phyloP scores from a whole-genome alignment of 1,140 invertebrate species.

The Aleiodes sp. region DNA sequence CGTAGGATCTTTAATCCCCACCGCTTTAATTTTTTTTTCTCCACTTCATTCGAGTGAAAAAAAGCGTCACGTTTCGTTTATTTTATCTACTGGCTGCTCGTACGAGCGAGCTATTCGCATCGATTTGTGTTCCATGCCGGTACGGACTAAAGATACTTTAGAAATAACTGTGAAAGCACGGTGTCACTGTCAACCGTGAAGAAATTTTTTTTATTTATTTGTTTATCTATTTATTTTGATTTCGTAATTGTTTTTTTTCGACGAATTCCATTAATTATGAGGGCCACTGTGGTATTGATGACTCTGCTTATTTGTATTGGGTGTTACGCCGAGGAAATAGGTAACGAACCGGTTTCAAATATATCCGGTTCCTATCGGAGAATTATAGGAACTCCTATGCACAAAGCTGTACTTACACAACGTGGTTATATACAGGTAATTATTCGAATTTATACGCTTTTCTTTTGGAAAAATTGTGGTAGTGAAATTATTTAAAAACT shows the following conservation, averaged over 20 bases:
- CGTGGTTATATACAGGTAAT: constrained; percentile 74
- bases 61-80: neutral
- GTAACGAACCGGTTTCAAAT: neutral
- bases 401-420: constrained; percentile 71
- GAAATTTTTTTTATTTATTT: no score
- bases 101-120: constrained; percentile 17
- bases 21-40: neutral
- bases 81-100: constrained; percentile 7
- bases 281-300: neutral
- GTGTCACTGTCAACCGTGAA: neutral
- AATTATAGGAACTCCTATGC: constrained; percentile 53
- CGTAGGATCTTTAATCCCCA: constrained; percentile 9
- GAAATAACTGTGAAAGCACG: neutral
- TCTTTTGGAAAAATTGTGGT: constrained; percentile 11
- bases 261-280: neutral
- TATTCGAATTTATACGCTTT: constrained; percentile 13
- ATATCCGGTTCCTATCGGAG: neutral
- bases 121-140: constrained; percentile 24
- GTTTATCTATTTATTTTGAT: no score
- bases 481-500: constrained; percentile 17
- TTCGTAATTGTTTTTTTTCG: neutral
- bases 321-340: neutral
- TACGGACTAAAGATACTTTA: neutral
- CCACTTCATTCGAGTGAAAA: neutral
- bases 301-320: neutral